Evolutionary conservation across 2,888 invertebrate species (phyloP), one percentile per base, ranked within the genome.

Genomic region (Malthinus flaveolus): DNA sequence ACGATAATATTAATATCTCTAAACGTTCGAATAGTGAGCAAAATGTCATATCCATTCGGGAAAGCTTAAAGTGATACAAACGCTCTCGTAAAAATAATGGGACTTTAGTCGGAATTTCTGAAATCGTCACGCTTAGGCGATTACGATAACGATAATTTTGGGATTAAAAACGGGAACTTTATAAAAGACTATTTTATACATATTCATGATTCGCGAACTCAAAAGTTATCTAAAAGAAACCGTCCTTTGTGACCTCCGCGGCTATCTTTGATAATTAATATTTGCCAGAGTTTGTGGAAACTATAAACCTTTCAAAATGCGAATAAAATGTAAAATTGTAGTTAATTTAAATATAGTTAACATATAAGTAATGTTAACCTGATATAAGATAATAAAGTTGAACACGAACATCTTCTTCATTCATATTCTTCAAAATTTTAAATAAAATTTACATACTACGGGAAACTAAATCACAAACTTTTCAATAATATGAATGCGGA

Each of bases 251-350:
- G 68, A 61, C 65, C 65, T 60, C 68, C 65, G 63, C 65, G 60
- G 67, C 70, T 68, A 71, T 72, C 71, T 68, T 63, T 66, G 69
- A 67, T 68, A 71, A 72, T 72, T 73, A 72, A 73, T 72, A 71
- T 67, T 69, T 67, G 65, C 70, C 67, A 68, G 70, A 23, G 70
- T 68, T 68, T 66, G 64, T 71, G 71, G 72, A 71, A 72, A 73
- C 71, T 72, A 72, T 73, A 73, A 74, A 75, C 71, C 70, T 71
- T 69, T 67, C 47, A 54, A 54, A 71, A 74, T 74, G 74, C 71
- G 72, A 72, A 73, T 70, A 73, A 74, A 75, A 74, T 73, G 74
- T 70, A 72, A 73, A 74, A 51, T 23, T 47, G 35, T 45, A 48
- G 39, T 49, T 32, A 56, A 64, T 64, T 62, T 62, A 60, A 60